Evolutionary conservation across 2,113 vertebrate species (phyloP).

Genomic region (Coryphaenoides rupestris): DNA sequence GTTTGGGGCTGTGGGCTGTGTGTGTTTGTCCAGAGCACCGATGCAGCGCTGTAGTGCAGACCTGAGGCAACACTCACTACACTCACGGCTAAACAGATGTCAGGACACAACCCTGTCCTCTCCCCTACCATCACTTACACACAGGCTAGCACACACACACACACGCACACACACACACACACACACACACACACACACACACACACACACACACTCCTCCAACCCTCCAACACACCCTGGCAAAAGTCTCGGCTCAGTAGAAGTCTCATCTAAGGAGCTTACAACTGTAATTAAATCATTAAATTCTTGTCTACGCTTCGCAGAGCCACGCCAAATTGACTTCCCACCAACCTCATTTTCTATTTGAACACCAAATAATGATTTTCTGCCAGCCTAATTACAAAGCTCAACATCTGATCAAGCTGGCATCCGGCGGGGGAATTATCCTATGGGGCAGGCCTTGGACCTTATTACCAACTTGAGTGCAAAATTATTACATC

Average conservation of each 20-base stretch:
- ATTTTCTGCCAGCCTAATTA: slow-evolving; percentile 98
- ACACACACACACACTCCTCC: not conserved
- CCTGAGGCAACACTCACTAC: no score
- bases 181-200: no score
- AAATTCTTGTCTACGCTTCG: slow-evolving; percentile 93
- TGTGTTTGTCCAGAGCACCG: no score
- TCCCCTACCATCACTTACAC: slow-evolving; percentile 45
- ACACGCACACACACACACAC: no score
- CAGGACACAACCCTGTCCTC: slow-evolving; percentile 67
- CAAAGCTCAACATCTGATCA: slow-evolving; percentile 96
- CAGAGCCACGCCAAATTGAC: slow-evolving; percentile 90
- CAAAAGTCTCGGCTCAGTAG: slow-evolving; percentile 83
- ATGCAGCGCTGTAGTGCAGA: no score
- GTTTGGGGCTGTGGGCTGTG: no score
- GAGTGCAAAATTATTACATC: slow-evolving; percentile 97
- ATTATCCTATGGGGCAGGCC: slow-evolving; percentile 88
- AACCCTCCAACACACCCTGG: slow-evolving; percentile 60
- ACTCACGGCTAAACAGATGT: slow-evolving; percentile 59
- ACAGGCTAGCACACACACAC: not conserved
- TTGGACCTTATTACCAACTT: slow-evolving; percentile 98
- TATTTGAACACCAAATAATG: slow-evolving; percentile 99
- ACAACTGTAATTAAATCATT: slow-evolving; percentile 99
- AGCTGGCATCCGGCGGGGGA: slow-evolving; percentile 87
- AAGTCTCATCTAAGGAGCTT: slow-evolving; percentile 96
- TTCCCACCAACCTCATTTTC: slow-evolving; percentile 97